Base-by-base conservation (phyloP, 2,888 invertebrate species). In the Cheilosia vernalis region DNA sequence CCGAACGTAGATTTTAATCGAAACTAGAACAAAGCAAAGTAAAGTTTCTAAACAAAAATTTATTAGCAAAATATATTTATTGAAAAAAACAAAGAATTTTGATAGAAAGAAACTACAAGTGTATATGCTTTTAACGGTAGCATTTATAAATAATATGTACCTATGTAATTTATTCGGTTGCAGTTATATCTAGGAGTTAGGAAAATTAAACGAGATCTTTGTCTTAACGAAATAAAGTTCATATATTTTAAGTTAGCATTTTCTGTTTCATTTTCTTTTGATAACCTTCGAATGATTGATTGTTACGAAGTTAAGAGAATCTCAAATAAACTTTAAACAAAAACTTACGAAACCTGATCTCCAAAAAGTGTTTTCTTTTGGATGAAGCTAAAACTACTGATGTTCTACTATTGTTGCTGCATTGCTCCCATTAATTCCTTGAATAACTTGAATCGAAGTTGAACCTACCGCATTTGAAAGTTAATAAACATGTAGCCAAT, bases 21-120 rank as follows among this genome's bases (percentile, higher is more conserved):
- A 58, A 42, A 63, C 53, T 21, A 58, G 13, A 73, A 40, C 37
- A 37, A 37, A 60, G 10, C 47, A n/a, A 7, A 15, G 61, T 53
- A 55, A 73, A 63, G 60, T 61, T 70, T 70, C 40, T 24, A 51
- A 61, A 67, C 19, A 44, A 51, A 63, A 21, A 61, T 67, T 63
- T 56, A 40, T 40, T 49, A 60, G 19, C 27, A 21, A 64, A 33
- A 27, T 69, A 40, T 79, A 79, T 79, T 79, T 79, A 84, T 74
- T 79, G 58, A 74, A 69, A 74, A 69, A 61, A 69, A 49, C 69
- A 84, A 79, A 79, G 83, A 79, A 84, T 79, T 84, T 84, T 84
- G 60, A 67, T 74, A 78, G 73, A 78, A 83, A 84, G 13, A 0
- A 10, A 55, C 58, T 66, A 15, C 13, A 15, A 55, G 21, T 66